Evolutionary conservation across 2,113 vertebrate genomes (phyloP).

Genomic region (Phalacrocorax carbo): DNA sequence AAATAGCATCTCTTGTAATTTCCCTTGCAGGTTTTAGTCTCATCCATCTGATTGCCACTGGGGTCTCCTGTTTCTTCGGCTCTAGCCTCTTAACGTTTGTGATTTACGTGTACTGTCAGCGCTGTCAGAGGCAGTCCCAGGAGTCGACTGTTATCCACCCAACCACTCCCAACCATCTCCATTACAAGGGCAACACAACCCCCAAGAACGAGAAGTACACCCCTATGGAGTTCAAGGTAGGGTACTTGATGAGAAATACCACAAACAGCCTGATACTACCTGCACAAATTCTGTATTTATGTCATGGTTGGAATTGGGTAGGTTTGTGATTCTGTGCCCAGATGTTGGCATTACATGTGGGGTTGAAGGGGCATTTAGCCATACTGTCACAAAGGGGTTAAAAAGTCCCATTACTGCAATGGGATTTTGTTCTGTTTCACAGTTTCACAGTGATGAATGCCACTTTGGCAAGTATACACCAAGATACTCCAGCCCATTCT

Average conservation of each 20-base stretch:
- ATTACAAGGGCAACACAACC: conserved; percentile 95
- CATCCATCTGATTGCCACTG: conserved; percentile 94
- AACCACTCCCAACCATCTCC: conserved; percentile 96
- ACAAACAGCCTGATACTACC: neutral
- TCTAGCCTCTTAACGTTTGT: conserved; percentile 94
- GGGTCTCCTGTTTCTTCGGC: conserved; percentile 93
- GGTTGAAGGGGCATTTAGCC: neutral
- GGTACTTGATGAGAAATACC: neutral
- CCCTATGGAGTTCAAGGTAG: conserved; percentile 99
- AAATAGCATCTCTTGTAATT: conserved; percentile 22
- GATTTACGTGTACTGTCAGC: conserved; percentile 92
- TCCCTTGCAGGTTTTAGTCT: conserved; percentile 85
- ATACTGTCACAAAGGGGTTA: neutral
- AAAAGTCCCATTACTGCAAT: conserved; percentile 8
- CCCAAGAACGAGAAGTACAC: conserved; percentile 99
- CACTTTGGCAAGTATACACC: conserved; percentile 11
- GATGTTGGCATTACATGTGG: neutral
- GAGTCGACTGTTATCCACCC: conserved; percentile 95
- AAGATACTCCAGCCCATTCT: conserved; percentile 29
- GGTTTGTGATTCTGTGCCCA: neutral
- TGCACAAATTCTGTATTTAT: neutral
- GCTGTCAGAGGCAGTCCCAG: conserved; percentile 92
- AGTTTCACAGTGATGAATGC: conserved; percentile 14
- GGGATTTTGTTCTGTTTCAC: conserved; percentile 46
- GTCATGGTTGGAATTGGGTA: neutral